phyloP scores from a whole-genome alignment of 2,888 invertebrate species.

The Hofmannophila pseudospretella region DNA sequence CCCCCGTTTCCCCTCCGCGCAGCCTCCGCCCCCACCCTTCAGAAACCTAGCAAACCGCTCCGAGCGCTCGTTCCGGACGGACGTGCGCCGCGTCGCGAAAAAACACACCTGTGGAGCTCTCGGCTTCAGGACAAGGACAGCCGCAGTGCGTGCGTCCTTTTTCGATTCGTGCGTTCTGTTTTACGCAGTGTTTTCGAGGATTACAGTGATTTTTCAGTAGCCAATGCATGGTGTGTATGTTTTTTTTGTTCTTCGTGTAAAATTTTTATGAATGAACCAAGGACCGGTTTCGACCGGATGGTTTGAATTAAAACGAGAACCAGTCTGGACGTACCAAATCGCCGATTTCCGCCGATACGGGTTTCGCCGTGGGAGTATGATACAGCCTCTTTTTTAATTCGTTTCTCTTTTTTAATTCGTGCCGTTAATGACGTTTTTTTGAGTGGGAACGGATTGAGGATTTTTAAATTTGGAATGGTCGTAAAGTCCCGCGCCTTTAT shows the following conservation, averaged over 20 bases:
- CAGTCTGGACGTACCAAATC: slow-evolving; percentile 34
- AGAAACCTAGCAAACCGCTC: slow-evolving; percentile 40
- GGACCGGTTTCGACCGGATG: slow-evolving; percentile 42
- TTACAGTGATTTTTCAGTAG: slow-evolving; percentile 48
- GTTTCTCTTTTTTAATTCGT: slow-evolving; percentile 15
- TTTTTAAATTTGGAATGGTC: slow-evolving; percentile 16
- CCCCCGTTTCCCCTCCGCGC: slow-evolving; percentile 29
- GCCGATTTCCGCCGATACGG: slow-evolving; percentile 45
- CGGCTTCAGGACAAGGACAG: slow-evolving; percentile 20
- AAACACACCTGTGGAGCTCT: slow-evolving; percentile 53
- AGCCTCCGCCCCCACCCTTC: slow-evolving; percentile 29
- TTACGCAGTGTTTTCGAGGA: slow-evolving; percentile 33
- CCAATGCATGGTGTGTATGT: slow-evolving; percentile 28
- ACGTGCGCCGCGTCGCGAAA: slow-evolving; percentile 23
- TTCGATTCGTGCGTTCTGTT: slow-evolving; percentile 27
- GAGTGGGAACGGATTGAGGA: slow-evolving; percentile 26
- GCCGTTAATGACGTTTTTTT: slow-evolving; percentile 24
- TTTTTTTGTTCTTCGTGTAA: slow-evolving; percentile 17
- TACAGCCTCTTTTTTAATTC: slow-evolving; percentile 17
- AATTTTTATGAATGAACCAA: slow-evolving; percentile 45
- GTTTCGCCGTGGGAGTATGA: slow-evolving; percentile 45
- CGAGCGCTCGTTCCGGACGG: slow-evolving; percentile 33
- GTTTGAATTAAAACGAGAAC: slow-evolving; percentile 34
- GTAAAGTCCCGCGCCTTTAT: slow-evolving; percentile 6
- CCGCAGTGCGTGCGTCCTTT: slow-evolving; percentile 23